These are phyloP conservation scores for Girardinichthys multiradiatus DNA, from an alignment of 2,113 vertebrate species.

Conservation along the genomic window DNA sequence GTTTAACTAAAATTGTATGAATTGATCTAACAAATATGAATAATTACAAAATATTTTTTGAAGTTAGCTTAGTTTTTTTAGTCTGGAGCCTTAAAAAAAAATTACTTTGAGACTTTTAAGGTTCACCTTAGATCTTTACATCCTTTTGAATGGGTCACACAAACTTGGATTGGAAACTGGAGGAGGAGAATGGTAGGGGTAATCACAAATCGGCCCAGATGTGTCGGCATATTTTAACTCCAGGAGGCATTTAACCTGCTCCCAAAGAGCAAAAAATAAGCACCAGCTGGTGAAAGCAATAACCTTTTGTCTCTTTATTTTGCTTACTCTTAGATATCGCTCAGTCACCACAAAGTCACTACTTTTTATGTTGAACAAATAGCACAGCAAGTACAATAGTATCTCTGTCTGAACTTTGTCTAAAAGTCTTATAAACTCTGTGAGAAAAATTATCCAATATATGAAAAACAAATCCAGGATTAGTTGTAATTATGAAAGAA, in stretches of 20 bases:
- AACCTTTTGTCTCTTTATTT: conserved; percentile 68
- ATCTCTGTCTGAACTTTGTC: conserved; percentile 41
- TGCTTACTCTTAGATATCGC: conserved; percentile 16
- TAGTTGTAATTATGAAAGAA: no score
- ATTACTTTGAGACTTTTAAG: background rate
- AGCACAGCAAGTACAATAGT: conserved; percentile 31
- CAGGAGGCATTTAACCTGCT: conserved; percentile 62
- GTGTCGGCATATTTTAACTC: conserved; percentile 73
- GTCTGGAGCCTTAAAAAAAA: background rate
- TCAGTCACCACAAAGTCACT: conserved; percentile 54
- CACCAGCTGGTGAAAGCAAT: conserved; percentile 62
- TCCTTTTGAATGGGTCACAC: background rate
- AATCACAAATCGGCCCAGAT: conserved; percentile 67
- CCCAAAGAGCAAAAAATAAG: conserved; percentile 52
- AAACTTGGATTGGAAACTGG: background rate
- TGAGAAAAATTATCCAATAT: background rate
- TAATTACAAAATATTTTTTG: background rate
- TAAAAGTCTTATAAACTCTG: conserved; percentile 46
- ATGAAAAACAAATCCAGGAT: no score
- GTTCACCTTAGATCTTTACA: background rate
- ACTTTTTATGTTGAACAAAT: conserved; percentile 48
- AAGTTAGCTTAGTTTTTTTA: background rate
- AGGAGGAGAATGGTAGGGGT: background rate
- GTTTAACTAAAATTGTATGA: background rate
- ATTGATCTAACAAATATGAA: background rate